Conservation (phyloP, 2,888 invertebrate species). For the Prosapia bicincta region DNA sequence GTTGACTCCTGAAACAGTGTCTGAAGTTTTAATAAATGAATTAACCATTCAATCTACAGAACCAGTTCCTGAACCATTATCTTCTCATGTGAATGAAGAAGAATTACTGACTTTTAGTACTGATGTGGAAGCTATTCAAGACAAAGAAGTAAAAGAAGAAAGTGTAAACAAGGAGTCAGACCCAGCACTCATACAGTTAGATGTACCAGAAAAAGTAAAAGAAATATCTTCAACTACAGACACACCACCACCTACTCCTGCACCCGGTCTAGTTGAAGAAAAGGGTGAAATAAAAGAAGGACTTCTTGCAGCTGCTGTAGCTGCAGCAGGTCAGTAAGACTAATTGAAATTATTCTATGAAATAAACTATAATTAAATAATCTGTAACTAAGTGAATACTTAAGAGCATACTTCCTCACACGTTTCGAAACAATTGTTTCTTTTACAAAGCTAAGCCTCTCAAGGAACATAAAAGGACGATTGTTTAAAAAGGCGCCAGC, state of each 20-base stretch:
- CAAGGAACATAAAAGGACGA: too few relatives aligned
- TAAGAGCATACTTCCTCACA: too few relatives aligned
- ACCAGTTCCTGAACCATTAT: not conserved
- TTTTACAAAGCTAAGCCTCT: too few relatives aligned
- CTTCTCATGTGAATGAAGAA: not conserved
- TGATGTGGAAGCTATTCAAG: not conserved
- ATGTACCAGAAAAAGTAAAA: constrained; percentile 13
- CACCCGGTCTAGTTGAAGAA: constrained; percentile 26
- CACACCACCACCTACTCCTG: constrained; percentile 36
- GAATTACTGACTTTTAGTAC: not conserved
- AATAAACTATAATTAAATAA: too few relatives aligned
- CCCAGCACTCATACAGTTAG: not conserved
- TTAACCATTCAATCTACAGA: not conserved
- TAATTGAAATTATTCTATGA: too few relatives aligned
- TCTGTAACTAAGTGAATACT: too few relatives aligned
- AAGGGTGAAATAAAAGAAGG: constrained; percentile 27
- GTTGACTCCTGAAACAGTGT: not conserved
- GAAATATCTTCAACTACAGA: constrained; percentile 25
- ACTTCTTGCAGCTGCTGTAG: constrained; percentile 33
- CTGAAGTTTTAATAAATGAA: not conserved
- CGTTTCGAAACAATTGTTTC: too few relatives aligned
- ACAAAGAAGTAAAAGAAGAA: not conserved
- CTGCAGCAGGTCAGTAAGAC: constrained; percentile 19
- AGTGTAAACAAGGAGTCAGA: not conserved
- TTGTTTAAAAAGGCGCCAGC: too few relatives aligned